Evolutionary conservation across 2,797 vertebrate species (phyloP).

Genomic region (Ptychobarbus kaznakovi): DNA sequence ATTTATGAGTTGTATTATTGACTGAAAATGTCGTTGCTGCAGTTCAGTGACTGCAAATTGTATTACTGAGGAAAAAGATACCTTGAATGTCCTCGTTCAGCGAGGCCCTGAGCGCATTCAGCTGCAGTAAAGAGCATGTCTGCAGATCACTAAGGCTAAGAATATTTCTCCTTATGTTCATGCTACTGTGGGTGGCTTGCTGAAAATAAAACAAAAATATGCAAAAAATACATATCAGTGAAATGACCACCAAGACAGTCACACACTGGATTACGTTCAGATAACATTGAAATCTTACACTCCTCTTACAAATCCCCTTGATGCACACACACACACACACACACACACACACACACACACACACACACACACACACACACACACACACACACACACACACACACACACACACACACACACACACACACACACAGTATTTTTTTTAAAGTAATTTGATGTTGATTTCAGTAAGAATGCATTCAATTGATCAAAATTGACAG

Average conservation of each 20-base stretch:
- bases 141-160: slow-evolving; percentile 63
- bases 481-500: too few species aligned
- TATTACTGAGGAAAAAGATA: slow-evolving; percentile 32
- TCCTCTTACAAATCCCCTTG: background rate
- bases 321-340: background rate
- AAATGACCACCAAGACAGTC: slow-evolving; percentile 4
- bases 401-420: too few species aligned
- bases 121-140: slow-evolving; percentile 61
- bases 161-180: slow-evolving; percentile 57
- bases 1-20: background rate
- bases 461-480: background rate
- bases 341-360: too few species aligned
- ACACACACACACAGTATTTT: too few species aligned
- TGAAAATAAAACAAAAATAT: slow-evolving; percentile 42
- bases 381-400: too few species aligned
- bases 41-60: background rate
- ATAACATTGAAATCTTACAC: background rate
- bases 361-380: too few species aligned
- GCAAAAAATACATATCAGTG: slow-evolving; percentile 10
- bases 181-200: slow-evolving; percentile 44
- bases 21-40: slow-evolving; percentile 2
- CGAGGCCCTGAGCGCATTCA: slow-evolving; percentile 61
- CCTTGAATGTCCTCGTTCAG: slow-evolving; percentile 66
- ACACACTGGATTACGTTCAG: background rate
- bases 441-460: background rate